Evolutionary conservation across 2,888 invertebrate species (phyloP).

Genomic region (Pheosia tremula): DNA sequence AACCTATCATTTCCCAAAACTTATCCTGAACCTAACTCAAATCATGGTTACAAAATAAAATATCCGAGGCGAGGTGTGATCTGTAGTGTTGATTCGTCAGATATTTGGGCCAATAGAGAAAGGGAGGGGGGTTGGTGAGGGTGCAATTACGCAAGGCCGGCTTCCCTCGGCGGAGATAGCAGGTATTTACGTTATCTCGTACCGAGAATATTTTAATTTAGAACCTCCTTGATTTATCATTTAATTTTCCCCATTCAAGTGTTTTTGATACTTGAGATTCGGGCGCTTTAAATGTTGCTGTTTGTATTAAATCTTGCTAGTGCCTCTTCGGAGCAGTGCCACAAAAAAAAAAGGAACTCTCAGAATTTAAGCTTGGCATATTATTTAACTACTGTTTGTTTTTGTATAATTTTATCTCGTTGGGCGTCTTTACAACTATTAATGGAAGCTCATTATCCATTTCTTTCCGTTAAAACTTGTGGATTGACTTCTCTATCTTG

Average conservation of each 20-base stretch:
- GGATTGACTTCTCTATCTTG: no score
- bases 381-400: no score
- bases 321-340: background rate
- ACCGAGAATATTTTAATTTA: conserved; percentile 37
- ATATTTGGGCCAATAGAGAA: conserved; percentile 44
- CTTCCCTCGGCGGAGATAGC: conserved; percentile 21
- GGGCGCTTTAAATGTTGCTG: conserved; percentile 10
- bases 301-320: conserved; percentile 21
- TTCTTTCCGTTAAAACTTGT: no score
- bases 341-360: background rate
- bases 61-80: conserved; percentile 40
- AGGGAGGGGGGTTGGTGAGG: conserved; percentile 23
- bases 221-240: conserved; percentile 30
- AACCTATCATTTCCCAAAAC: no score
- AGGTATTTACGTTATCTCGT: conserved; percentile 31
- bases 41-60: conserved; percentile 28
- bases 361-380: no score
- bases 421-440: no score
- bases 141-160: conserved; percentile 36
- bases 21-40: conserved; percentile 5
- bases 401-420: no score
- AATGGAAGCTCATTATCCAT: no score
- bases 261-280: conserved; percentile 10
- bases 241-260: conserved; percentile 25
- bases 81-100: conserved; percentile 47